Percentiles rank a stretch among this genome's conserved stretches.
These are phyloP conservation scores for Anguilla marmorata DNA, from an alignment of 2,797 vertebrate species.

Conservation along the genomic window DNA sequence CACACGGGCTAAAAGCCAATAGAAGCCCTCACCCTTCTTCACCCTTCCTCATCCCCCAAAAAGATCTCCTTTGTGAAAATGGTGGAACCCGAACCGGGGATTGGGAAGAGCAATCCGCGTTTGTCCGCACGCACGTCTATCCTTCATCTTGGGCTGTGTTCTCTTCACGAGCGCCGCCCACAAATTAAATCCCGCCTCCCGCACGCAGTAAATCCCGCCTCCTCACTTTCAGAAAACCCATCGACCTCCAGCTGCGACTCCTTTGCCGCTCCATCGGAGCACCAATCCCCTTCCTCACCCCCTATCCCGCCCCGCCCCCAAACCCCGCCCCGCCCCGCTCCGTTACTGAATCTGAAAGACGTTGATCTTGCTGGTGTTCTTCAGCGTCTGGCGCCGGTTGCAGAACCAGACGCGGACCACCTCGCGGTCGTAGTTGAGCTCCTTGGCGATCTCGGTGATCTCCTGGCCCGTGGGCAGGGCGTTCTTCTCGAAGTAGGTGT, in stretches of 20 bases:
- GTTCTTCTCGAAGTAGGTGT: constrained; percentile 96
- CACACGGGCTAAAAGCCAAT: not conserved
- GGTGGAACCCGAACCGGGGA: not conserved
- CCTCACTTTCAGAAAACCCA: constrained; percentile 2
- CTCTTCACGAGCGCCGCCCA: not conserved
- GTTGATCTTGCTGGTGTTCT: constrained; percentile 98
- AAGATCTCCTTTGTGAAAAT: constrained; percentile 15
- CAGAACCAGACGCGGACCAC: constrained; percentile 98
- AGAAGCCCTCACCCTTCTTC: not conserved
- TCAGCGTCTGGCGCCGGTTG: constrained; percentile 95
- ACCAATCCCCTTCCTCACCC: not conserved
- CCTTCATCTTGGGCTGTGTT: not conserved
- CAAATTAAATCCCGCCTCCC: not conserved
- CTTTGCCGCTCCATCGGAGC: not conserved
- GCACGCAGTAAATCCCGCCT: not conserved
- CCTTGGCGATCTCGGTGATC: constrained; percentile 94
- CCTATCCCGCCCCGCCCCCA: not conserved
- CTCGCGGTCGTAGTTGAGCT: constrained; percentile 96
- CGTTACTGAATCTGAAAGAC: constrained; percentile 87
- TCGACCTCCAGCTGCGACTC: not conserved
- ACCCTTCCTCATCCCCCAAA: not conserved
- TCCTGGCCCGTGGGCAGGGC: constrained; percentile 92
- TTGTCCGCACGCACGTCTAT: not conserved
- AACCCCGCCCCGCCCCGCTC: not conserved
- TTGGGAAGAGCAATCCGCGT: not conserved